A percentile compares a stretch with the other conserved stretches of the same genome.
Conservation (phyloP, 1,140 invertebrate genomes). For the Halyomorpha halys region DNA sequence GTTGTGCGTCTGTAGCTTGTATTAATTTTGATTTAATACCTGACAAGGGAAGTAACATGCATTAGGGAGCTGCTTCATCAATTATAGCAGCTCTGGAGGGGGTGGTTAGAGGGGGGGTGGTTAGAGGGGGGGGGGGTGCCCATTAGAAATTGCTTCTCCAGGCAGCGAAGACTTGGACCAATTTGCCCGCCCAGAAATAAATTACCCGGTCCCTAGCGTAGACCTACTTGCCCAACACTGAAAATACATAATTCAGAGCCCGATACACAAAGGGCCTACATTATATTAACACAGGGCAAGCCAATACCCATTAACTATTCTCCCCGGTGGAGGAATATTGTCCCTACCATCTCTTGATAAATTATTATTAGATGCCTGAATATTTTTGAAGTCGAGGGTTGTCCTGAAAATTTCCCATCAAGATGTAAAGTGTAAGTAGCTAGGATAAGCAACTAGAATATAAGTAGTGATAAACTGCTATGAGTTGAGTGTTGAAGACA, state of each 20-base stretch:
- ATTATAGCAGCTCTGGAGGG: not conserved
- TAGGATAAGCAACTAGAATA: too few species aligned
- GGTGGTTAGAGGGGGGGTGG: not conserved
- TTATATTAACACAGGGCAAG: constrained; percentile 5
- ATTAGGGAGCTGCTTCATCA: constrained; percentile 17
- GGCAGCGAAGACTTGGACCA: not conserved
- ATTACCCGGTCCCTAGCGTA: not conserved
- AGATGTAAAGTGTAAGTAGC: too few species aligned
- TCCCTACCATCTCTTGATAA: too few species aligned
- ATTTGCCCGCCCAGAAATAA: not conserved
- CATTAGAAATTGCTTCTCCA: constrained; percentile 14
- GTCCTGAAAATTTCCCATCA: too few species aligned
- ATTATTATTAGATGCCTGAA: too few species aligned
- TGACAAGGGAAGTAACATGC: constrained; percentile 19
- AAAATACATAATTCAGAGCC: constrained; percentile 10
- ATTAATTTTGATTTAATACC: constrained; percentile 19
- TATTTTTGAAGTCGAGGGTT: too few species aligned
- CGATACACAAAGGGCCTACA: constrained; percentile 11
- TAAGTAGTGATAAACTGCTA: too few species aligned
- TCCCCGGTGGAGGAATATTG: not conserved
- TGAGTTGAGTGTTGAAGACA: too few species aligned
- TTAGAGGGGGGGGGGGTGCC: not conserved
- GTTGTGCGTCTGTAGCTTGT: not conserved
- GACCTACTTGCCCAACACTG: constrained; percentile 9
- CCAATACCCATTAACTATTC: constrained; percentile 9